phyloP scores from a whole-genome alignment of 2,888 invertebrate genomes.

The Sminthurides aquaticus region DNA sequence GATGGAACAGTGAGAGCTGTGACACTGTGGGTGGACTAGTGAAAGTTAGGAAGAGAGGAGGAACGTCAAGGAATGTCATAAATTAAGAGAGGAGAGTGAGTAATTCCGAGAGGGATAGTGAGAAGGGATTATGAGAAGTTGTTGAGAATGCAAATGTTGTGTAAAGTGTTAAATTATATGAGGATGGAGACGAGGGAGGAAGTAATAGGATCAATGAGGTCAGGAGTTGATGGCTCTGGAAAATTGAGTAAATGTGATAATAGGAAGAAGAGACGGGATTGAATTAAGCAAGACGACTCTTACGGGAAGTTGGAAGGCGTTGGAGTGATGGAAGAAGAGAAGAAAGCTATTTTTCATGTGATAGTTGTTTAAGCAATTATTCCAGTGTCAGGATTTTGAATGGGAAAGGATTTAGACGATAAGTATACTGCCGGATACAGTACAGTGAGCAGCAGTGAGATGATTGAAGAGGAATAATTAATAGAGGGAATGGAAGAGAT shows the following conservation, averaged over 20 bases:
- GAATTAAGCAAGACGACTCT: neutral
- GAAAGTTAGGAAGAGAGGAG: conserved; percentile 2
- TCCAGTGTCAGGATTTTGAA: neutral
- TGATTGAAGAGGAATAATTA: conserved; percentile 4
- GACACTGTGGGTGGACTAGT: neutral
- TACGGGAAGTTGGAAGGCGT: too few relatives aligned
- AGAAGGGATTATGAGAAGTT: neutral
- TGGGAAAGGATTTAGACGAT: neutral
- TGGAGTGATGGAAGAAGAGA: neutral
- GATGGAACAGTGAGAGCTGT: too few relatives aligned
- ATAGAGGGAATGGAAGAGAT: neutral
- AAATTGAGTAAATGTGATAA: neutral
- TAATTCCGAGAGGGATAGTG: neutral
- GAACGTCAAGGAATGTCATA: conserved; percentile 13
- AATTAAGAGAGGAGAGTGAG: conserved; percentile 15
- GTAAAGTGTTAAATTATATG: conserved; percentile 5
- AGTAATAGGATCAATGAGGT: neutral
- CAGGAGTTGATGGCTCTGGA: neutral
- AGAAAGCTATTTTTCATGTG: neutral
- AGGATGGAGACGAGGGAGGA: neutral
- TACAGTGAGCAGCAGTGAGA: neutral
- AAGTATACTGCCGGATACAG: too few relatives aligned
- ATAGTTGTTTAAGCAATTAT: neutral
- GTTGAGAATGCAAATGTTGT: neutral
- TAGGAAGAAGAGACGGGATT: neutral